Evolutionary conservation across 30 jellyfish, hydroid and myxozoan species (phyloP).

Genomic region (Turritopsis rubra): DNA sequence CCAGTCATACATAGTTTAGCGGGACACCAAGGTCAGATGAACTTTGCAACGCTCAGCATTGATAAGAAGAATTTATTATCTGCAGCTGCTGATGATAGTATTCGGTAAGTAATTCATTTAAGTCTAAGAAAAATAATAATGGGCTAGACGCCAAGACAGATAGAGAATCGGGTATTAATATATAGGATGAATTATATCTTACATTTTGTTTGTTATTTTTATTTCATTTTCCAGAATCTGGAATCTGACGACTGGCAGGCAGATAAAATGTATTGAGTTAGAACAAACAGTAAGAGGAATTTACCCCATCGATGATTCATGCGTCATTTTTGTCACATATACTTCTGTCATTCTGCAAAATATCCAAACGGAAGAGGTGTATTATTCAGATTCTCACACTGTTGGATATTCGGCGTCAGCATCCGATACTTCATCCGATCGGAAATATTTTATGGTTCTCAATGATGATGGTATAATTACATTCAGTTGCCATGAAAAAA

Average conservation of each 20-base stretch:
- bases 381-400: constrained; percentile 15
- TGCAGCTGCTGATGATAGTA: constrained; percentile 46
- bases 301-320: constrained; percentile 27
- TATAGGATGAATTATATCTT: too few species aligned
- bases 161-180: too few species aligned
- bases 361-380: constrained; percentile 58
- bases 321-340: constrained; percentile 40
- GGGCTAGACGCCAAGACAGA: too few species aligned
- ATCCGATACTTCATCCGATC: constrained; percentile 39
- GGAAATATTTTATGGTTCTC: constrained; percentile 44
- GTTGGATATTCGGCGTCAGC: constrained; percentile 31
- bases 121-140: too few species aligned
- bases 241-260: constrained; percentile 58
- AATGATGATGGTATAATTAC: constrained; percentile 40
- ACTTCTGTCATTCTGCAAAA: constrained; percentile 36
- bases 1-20: constrained; percentile 55
- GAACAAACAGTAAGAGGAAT: constrained; percentile 17
- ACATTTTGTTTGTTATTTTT: background rate
- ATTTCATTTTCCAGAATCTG: constrained; percentile 41
- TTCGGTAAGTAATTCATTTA: constrained; percentile 23
- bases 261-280: constrained; percentile 36
- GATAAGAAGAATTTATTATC: constrained; percentile 49
- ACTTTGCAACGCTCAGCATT: constrained; percentile 37
- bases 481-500: constrained; percentile 37
- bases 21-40: constrained; percentile 46